Evolutionary conservation across 2,797 vertebrate species (phyloP).

Genomic region (Amblyraja radiata): DNA sequence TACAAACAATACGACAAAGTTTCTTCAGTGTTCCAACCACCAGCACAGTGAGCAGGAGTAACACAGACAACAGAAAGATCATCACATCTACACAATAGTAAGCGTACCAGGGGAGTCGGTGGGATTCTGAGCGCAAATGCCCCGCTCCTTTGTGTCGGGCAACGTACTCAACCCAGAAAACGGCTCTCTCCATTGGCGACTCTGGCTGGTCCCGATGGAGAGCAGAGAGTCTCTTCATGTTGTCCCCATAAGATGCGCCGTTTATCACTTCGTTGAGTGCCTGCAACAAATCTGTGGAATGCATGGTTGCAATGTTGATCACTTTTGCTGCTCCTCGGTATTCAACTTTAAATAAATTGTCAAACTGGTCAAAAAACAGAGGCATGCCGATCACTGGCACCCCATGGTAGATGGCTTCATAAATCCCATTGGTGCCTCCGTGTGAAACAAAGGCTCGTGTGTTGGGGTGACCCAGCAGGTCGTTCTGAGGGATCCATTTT

Average conservation of each 20-base stretch:
- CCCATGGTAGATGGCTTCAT: not conserved
- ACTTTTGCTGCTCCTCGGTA: not conserved
- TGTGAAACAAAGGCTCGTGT: not conserved
- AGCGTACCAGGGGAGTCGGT: constrained; percentile 53
- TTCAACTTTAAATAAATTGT: not conserved
- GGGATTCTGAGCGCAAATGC: constrained; percentile 63
- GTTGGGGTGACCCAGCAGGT: not conserved
- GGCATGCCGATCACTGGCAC: too few species aligned
- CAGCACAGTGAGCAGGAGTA: constrained; percentile 50
- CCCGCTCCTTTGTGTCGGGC: constrained; percentile 69
- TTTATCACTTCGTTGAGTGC: too few species aligned
- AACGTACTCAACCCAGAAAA: constrained; percentile 74
- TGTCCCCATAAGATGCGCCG: constrained; percentile 57
- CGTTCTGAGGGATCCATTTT: not conserved
- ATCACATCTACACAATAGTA: too few species aligned
- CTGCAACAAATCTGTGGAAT: not conserved
- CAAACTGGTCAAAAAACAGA: not conserved
- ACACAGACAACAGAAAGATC: too few species aligned
- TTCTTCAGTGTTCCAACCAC: constrained; percentile 48
- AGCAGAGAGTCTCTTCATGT: constrained; percentile 54
- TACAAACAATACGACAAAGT: too few species aligned
- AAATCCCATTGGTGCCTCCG: not conserved
- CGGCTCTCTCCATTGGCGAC: constrained; percentile 57
- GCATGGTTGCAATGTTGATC: not conserved
- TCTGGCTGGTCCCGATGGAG: constrained; percentile 70